Evolutionary conservation across 53 echinoderm and acorn worm genomes (phyloP).

Genomic region (Paracentrotus lividus): DNA sequence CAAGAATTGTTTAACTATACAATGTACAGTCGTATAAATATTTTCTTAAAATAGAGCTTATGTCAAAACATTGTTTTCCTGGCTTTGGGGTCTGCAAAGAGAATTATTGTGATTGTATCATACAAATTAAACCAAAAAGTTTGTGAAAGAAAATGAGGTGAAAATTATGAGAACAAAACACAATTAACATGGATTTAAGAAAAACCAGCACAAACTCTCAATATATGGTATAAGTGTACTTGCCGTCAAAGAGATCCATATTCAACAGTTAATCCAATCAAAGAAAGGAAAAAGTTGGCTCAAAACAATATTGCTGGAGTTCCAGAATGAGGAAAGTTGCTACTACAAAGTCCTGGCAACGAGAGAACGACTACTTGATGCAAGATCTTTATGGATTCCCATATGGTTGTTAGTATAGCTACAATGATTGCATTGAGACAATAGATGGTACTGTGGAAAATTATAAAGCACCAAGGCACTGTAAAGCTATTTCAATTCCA

Average conservation of each 20-base stretch:
- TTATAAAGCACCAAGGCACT: not conserved
- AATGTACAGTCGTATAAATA: no score
- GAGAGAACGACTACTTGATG: no score
- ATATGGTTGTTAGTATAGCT: no score
- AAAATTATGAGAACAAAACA: not conserved
- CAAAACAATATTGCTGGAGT: not conserved
- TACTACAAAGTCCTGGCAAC: no score
- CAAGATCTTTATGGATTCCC: no score
- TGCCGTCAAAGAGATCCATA: conserved; percentile 8
- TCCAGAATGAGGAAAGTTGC: not conserved
- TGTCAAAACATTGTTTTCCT: no score
- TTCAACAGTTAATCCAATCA: not conserved
- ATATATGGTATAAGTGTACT: not conserved
- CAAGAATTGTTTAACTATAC: no score
- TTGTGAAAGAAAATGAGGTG: not conserved
- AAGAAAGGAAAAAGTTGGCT: not conserved
- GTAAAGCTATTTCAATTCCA: conserved; percentile 22
- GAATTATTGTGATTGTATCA: no score
- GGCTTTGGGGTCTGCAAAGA: no score
- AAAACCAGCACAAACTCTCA: not conserved
- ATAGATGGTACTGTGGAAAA: not conserved
- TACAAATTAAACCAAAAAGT: no score
- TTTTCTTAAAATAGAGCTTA: no score
- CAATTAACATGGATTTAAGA: not conserved
- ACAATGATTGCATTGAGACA: not conserved